phyloP scores from a whole-genome alignment of 2,888 invertebrate species.

The Epistrophe grossulariae region DNA sequence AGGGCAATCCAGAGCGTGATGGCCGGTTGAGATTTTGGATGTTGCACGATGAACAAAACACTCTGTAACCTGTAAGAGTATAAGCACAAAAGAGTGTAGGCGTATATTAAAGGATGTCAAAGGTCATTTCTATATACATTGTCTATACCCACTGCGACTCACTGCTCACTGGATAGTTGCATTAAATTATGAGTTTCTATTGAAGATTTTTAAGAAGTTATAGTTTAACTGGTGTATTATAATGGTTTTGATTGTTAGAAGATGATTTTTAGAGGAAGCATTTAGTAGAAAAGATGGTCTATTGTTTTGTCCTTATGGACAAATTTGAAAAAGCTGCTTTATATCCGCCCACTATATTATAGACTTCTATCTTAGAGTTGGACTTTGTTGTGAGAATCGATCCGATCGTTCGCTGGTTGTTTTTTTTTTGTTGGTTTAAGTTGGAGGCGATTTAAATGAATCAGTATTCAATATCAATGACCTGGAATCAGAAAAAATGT shows the following conservation, averaged over 20 bases:
- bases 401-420: background rate
- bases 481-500: conserved; percentile 37
- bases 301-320: conserved; percentile 67
- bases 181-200: conserved; percentile 66
- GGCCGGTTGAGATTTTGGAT: conserved; percentile 66
- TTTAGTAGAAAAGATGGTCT: conserved; percentile 54
- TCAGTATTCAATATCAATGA: conserved; percentile 32
- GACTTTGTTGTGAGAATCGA: conserved; percentile 22
- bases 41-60: conserved; percentile 52
- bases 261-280: conserved; percentile 54
- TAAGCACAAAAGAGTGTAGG: conserved; percentile 58
- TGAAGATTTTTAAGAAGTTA: conserved; percentile 55
- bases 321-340: conserved; percentile 72
- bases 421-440: conserved; percentile 28
- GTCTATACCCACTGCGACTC: background rate
- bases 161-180: conserved; percentile 43
- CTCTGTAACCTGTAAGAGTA: conserved; percentile 3
- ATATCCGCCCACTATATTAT: conserved; percentile 62
- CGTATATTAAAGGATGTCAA: conserved; percentile 70
- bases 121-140: conserved; percentile 71
- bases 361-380: conserved; percentile 54
- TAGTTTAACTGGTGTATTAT: conserved; percentile 20
- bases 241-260: conserved; percentile 46
- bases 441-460: conserved; percentile 67
- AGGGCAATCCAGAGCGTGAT: conserved; percentile 55